Conservation (phyloP, 2,797 vertebrate species). For the Myotis findleyi region DNA sequence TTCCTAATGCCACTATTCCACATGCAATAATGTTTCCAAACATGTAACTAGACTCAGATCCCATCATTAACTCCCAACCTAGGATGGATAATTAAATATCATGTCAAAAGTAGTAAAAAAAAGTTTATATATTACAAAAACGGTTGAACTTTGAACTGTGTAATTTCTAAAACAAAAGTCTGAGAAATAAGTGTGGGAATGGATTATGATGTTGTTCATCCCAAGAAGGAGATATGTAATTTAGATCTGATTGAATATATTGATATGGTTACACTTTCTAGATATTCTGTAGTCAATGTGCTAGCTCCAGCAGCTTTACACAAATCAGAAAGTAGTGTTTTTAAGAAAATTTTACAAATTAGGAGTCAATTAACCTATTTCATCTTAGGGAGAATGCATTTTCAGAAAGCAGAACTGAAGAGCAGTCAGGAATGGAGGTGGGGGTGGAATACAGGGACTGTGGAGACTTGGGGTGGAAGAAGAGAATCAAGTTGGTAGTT, state of each 20-base stretch:
- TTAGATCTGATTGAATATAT: neutral
- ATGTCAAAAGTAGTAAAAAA: neutral
- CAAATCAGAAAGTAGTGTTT: neutral
- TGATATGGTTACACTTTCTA: slow-evolving; percentile 7
- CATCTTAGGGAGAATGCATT: neutral
- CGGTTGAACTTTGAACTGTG: neutral
- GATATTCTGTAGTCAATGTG: neutral
- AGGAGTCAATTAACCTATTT: neutral
- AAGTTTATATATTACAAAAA: neutral
- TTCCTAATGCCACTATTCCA: neutral
- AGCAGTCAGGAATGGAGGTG: neutral
- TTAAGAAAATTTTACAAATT: neutral
- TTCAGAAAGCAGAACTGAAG: slow-evolving; percentile 1
- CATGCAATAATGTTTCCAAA: neutral
- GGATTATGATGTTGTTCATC: neutral
- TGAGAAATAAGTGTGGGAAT: neutral
- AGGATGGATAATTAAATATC: neutral
- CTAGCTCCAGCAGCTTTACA: neutral
- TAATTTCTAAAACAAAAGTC: slow-evolving; percentile 19
- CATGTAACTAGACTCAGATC: neutral
- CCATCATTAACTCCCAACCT: neutral
- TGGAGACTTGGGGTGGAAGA: neutral
- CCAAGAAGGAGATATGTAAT: neutral
- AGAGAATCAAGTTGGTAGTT: neutral
- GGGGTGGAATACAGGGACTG: neutral